Percentiles rank a stretch among this genome's conserved stretches.
These are phyloP conservation scores for Archilochus colubris DNA, from an alignment of 2,113 vertebrate genomes.

Conservation along the genomic window DNA sequence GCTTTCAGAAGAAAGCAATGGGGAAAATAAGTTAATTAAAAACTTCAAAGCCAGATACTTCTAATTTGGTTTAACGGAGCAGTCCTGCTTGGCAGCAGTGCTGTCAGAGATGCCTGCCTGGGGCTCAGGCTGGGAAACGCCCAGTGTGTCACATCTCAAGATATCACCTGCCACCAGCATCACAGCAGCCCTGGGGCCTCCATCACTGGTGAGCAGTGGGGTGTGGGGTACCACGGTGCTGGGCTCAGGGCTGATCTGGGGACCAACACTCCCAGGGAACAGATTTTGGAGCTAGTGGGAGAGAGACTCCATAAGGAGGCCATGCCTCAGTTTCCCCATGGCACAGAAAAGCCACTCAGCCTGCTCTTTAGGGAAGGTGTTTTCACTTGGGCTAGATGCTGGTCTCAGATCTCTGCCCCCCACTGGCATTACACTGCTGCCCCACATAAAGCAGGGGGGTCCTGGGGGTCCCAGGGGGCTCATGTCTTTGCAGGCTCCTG, in stretches of 20 bases:
- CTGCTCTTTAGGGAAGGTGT: neutral
- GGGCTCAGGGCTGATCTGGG: neutral
- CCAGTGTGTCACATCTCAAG: neutral
- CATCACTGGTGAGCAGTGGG: neutral
- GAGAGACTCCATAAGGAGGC: neutral
- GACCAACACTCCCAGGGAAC: accelerated
- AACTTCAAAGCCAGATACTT: slow-evolving; percentile 36
- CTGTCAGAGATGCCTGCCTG: neutral
- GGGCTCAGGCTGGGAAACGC: neutral
- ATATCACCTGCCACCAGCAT: neutral
- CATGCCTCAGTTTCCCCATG: neutral
- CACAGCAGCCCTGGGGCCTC: neutral
- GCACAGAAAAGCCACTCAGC: neutral
- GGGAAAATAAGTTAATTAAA: slow-evolving; percentile 21
- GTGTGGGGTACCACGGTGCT: neutral
- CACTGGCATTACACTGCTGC: neutral
- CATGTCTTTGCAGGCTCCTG: neutral
- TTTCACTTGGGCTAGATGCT: neutral
- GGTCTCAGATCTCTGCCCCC: neutral
- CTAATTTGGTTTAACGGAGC: neutral
- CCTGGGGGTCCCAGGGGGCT: neutral
- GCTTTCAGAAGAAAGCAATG: slow-evolving; percentile 14
- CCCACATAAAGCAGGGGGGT: accelerated
- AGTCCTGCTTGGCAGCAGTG: accelerated
- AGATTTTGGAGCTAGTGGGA: neutral